A percentile compares a stretch with the other conserved stretches of the same genome.
phyloP scores from a whole-genome alignment of 2,888 invertebrate genomes.

The Incurvaria masculella region DNA sequence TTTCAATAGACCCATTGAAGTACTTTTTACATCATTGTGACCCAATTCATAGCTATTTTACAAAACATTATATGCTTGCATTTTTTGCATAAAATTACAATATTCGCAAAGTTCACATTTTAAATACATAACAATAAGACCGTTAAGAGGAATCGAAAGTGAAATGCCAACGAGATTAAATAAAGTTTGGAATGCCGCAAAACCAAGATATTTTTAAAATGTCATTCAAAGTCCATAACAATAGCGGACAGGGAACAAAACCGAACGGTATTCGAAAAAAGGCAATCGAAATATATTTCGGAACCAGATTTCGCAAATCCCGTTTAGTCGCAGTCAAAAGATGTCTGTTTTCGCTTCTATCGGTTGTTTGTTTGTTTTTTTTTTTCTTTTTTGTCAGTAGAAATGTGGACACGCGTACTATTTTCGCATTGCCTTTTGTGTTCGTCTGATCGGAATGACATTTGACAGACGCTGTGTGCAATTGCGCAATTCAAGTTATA shows the following conservation, averaged over 20 bases:
- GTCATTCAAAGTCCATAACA: not conserved
- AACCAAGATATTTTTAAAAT: not conserved
- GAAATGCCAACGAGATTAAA: not conserved
- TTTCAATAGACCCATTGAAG: too few species aligned
- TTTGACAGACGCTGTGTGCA: slow-evolving; percentile 43
- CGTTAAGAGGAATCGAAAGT: too few species aligned
- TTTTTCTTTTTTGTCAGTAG: slow-evolving; percentile 41
- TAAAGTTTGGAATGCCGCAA: not conserved
- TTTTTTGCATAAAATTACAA: too few species aligned
- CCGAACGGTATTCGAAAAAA: not conserved
- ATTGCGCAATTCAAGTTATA: too few species aligned
- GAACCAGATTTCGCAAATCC: slow-evolving; percentile 56
- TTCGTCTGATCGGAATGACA: slow-evolving; percentile 39
- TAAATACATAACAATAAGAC: too few species aligned
- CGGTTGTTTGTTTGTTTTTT: slow-evolving; percentile 54
- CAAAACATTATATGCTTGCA: too few species aligned
- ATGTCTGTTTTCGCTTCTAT: slow-evolving; percentile 55
- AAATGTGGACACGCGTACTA: slow-evolving; percentile 46
- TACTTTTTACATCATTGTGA: too few species aligned
- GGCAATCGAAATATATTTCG: slow-evolving; percentile 11
- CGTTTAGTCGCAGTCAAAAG: slow-evolving; percentile 47
- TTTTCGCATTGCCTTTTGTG: slow-evolving; percentile 52
- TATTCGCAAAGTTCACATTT: too few species aligned
- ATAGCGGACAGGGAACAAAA: slow-evolving; percentile 28
- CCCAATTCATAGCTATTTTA: too few species aligned